phyloP scores from a whole-genome alignment of 2,797 vertebrate genomes.

The Staurois parvus region DNA sequence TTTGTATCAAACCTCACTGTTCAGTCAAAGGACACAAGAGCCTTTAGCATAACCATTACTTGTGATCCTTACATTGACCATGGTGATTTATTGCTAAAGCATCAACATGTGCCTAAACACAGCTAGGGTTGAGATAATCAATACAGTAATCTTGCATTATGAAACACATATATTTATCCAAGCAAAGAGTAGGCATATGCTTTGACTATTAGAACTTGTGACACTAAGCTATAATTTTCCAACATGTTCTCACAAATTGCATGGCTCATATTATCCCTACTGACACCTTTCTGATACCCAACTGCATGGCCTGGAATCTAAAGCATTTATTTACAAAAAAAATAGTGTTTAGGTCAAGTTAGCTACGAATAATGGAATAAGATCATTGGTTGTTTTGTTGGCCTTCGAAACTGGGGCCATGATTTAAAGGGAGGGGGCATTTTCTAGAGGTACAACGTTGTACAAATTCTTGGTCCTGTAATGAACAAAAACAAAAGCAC shows the following conservation, averaged over 20 bases:
- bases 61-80: neutral
- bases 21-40: no score
- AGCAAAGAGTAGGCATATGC: neutral
- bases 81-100: neutral
- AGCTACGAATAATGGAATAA: no score
- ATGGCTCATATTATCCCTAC: neutral
- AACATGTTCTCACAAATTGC: neutral
- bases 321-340: no score
- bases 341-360: no score
- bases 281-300: no score
- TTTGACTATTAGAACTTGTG: neutral
- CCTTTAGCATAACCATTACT: neutral
- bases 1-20: conserved; percentile 1
- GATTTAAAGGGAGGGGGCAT: no score
- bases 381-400: no score
- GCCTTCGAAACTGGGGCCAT: no score
- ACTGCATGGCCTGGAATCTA: no score
- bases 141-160: neutral
- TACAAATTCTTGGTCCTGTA: no score
- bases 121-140: neutral
- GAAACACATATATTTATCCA: conserved; percentile 1
- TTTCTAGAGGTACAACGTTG: no score
- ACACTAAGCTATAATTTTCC: neutral
- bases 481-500: no score
- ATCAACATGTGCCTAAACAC: neutral